Conservation (phyloP, 1,140 invertebrate genomes). For the Drosophila insularis region DNA sequence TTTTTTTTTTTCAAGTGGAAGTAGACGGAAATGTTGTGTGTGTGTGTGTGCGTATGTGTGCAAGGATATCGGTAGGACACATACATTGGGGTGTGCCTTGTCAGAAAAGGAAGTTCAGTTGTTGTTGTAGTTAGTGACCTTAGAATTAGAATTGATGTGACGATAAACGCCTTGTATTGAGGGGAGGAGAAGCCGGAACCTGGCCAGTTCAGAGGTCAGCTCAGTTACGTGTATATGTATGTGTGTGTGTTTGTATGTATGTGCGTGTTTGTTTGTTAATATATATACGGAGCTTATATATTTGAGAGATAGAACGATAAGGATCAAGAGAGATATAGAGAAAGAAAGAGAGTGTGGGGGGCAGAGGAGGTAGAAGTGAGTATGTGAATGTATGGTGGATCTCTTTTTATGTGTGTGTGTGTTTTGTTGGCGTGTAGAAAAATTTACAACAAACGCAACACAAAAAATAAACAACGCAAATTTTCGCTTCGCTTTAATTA, state of each 20-base stretch:
- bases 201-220: conserved; percentile 4
- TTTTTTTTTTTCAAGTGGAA: neutral
- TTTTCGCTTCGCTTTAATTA: conserved; percentile 37
- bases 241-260: conserved; percentile 10
- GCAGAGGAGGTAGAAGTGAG: neutral
- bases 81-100: too few species aligned
- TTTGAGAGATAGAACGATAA: conserved; percentile 11
- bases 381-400: conserved; percentile 20
- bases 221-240: neutral
- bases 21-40: neutral
- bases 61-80: too few species aligned
- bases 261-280: neutral
- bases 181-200: neutral
- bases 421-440: conserved; percentile 47
- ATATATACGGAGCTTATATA: conserved; percentile 26
- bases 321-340: neutral
- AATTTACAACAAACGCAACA: conserved; percentile 79
- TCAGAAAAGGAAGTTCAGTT: neutral
- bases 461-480: conserved; percentile 78
- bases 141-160: conserved; percentile 5
- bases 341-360: neutral
- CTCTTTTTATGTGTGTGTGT: conserved; percentile 29
- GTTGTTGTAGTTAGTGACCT: conserved; percentile 14
- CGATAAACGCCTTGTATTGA: conserved; percentile 6
- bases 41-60: conserved; percentile 12